Conservation (phyloP, 2,797 vertebrate genomes). For the Fringilla coelebs region DNA sequence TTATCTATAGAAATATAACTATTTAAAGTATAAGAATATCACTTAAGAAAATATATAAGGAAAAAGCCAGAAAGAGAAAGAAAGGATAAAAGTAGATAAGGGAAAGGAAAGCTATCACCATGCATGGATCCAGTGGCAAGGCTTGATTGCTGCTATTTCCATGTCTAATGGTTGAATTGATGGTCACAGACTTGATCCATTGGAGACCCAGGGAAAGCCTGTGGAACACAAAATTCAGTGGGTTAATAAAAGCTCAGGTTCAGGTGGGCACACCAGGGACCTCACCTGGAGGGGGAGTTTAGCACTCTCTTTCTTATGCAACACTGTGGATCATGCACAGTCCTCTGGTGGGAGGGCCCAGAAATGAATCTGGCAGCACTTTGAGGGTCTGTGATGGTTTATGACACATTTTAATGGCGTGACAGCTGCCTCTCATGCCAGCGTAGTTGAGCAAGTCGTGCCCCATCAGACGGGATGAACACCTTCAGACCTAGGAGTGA, state of each 20-base stretch:
- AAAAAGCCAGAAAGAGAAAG: not conserved
- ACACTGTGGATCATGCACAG: not conserved
- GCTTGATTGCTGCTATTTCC: not conserved
- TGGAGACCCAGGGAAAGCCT: no score
- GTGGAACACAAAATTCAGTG: not conserved
- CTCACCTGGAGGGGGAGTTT: not conserved
- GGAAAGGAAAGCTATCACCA: not conserved
- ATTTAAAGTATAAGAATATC: not conserved
- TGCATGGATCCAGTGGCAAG: rapidly evolving
- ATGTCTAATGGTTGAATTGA: not conserved
- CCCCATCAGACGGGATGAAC: not conserved
- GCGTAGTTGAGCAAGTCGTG: rapidly evolving
- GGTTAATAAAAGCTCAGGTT: not conserved
- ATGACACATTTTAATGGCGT: not conserved
- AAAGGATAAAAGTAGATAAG: not conserved
- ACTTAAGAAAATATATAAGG: not conserved
- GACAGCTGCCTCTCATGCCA: not conserved
- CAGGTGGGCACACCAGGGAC: not conserved
- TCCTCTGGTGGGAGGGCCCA: not conserved
- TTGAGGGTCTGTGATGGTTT: not conserved
- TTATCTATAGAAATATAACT: not conserved
- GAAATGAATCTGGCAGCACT: rapidly evolving
- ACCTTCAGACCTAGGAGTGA: not conserved
- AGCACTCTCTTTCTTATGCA: not conserved
- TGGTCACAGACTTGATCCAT: rapidly evolving